Evolutionary conservation across 1,140 invertebrate genomes (phyloP), one percentile per base, ranked within the genome.

Genomic region (Gryon sp.): DNA sequence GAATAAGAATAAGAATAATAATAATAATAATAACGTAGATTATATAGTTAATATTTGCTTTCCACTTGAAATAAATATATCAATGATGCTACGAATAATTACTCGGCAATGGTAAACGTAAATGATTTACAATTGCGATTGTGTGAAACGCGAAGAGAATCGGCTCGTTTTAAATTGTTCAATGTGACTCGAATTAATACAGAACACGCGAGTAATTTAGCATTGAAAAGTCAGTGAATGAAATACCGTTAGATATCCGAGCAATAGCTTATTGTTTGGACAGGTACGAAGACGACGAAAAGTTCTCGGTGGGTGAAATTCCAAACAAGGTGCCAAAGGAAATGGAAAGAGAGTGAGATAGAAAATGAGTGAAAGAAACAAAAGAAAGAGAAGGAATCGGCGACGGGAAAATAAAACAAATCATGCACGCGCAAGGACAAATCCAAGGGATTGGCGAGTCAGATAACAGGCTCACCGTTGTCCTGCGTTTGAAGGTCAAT

Each of bases 401-500:
- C 9, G 32, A 69, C 18, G 19, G 40, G 53, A 46, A 69, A 55
- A 75, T 63, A 69, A 72, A 66, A 18, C 57, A 53, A 50, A 36
- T 46, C 2, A 24, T 34, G 55, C 45, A 14, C 22, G 50, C 52
- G 79, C 78, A 82, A 84, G 81, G 82, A 79, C 82, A 76, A 74
- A 63, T 79, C 16, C 26, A n/a, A 19, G 26, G 63, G 73, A 80
- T 80, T 76, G 78, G 70, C 74, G 43, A 77, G 65, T 16, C 30
- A 83, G 81, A 85, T 83, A 83, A 74, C 46, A 50, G 38, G 46
- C 19, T 46, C 34, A 22, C 38, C 20, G 43, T 60, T 69, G 70
- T 75, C 65, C 70, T 14, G 48, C 53, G 59, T 52, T 63, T 73
- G 83, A 87, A 88, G 86, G 86, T 86, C 85, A 86, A 81, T 75